A percentile compares a stretch with the other conserved stretches of the same genome.
These are phyloP conservation scores for Eurytoma adleriae DNA, from an alignment of 2,888 invertebrate species.

Conservation along the genomic window DNA sequence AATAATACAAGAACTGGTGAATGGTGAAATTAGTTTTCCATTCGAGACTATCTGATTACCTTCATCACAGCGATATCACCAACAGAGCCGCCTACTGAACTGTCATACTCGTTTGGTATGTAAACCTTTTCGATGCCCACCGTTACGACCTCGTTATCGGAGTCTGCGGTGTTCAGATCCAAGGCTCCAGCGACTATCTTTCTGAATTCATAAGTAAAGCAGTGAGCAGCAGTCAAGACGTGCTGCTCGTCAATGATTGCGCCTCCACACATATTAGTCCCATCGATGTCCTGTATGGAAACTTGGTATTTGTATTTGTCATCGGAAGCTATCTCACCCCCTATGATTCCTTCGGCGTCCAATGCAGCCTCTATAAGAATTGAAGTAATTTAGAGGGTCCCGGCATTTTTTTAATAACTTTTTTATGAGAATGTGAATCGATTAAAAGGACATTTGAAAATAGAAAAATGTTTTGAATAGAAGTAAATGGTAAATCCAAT, in stretches of 20 bases:
- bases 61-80: conserved; percentile 12
- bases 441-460: no score
- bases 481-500: no score
- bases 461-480: no score
- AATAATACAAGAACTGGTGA: no score
- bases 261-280: not conserved
- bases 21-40: not conserved
- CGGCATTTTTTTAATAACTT: no score
- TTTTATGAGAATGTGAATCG: no score
- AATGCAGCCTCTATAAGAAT: no score
- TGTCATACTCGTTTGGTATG: not conserved
- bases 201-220: not conserved
- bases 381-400: no score
- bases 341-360: not conserved
- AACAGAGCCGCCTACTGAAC: not conserved
- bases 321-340: not conserved
- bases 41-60: not conserved
- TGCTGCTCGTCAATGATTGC: not conserved
- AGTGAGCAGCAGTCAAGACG: conserved; percentile 6
- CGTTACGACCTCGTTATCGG: not conserved
- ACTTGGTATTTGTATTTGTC: not conserved
- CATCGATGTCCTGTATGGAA: not conserved
- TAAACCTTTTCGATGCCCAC: not conserved
- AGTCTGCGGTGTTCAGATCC: no score
- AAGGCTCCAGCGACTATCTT: no score